Conservation (phyloP, 2,888 invertebrate species). For the Anthophora plumipes region DNA sequence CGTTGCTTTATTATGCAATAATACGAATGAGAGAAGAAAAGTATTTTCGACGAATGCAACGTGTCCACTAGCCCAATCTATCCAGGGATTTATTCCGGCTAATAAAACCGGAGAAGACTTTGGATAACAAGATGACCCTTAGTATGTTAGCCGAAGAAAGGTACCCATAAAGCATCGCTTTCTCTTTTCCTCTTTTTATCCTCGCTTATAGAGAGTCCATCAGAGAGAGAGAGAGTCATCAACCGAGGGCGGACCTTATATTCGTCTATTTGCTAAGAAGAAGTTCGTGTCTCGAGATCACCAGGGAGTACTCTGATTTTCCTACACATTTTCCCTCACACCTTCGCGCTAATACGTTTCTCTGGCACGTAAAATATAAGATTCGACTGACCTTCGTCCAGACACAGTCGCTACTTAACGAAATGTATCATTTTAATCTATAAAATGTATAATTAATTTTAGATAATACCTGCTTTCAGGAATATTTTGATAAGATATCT, state of each 20-base stretch:
- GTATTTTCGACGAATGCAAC: conserved; percentile 1
- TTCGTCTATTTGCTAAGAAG: conserved; percentile 29
- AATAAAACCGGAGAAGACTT: conserved; percentile 61
- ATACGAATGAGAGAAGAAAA: neutral
- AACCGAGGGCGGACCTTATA: conserved; percentile 20
- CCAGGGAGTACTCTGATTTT: conserved; percentile 23
- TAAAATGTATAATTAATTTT: no score
- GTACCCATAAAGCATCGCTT: conserved; percentile 45
- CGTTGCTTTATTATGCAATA: neutral
- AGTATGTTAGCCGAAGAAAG: conserved; percentile 42
- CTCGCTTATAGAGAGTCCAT: conserved; percentile 16
- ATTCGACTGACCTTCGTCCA: no score
- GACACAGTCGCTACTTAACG: no score
- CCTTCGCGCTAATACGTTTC: neutral
- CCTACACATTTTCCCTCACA: neutral
- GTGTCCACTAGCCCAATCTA: conserved; percentile 50
- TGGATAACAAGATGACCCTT: conserved; percentile 66
- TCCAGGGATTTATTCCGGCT: conserved; percentile 49
- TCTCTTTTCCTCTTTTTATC: conserved; percentile 5
- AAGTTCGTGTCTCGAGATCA: neutral
- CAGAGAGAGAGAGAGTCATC: conserved; percentile 22
- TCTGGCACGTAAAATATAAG: neutral
- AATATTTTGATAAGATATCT: no score
- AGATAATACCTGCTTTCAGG: no score
- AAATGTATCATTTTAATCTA: no score